Conservation (phyloP, 2,888 invertebrate genomes). For the Strigamia maritima region DNA sequence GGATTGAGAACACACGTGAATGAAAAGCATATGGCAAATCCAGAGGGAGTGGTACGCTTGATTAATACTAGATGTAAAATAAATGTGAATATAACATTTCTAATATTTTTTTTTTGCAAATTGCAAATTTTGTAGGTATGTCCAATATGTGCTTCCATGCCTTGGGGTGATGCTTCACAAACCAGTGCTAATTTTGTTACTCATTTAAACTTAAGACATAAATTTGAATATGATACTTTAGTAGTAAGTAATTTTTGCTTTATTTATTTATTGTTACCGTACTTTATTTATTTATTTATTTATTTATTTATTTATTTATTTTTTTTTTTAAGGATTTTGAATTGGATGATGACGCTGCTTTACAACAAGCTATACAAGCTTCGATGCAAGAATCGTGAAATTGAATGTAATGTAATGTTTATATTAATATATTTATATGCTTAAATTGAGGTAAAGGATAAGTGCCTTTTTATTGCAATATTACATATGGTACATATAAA, state of each 20-base stretch:
- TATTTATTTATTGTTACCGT: neutral
- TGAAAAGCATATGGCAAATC: constrained; percentile 9
- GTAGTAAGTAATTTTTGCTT: neutral
- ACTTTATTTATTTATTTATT: no score
- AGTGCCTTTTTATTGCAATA: neutral
- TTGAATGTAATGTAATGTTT: neutral
- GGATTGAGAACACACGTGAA: constrained; percentile 40
- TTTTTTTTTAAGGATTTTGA: constrained; percentile 5
- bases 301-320: neutral
- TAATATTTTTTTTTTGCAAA: neutral
- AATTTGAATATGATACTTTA: constrained; percentile 35
- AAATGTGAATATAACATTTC: no score
- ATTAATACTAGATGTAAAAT: neutral
- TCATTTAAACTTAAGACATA: constrained; percentile 16
- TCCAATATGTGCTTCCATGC: constrained; percentile 34
- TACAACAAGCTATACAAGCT: neutral
- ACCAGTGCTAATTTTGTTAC: constrained; percentile 10
- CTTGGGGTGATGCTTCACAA: constrained; percentile 18
- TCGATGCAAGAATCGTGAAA: neutral
- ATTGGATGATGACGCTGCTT: constrained; percentile 16
- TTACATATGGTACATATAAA: neutral
- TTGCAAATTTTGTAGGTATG: neutral
- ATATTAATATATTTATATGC: neutral
- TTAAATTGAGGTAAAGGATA: neutral
- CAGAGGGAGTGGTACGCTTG: constrained; percentile 36